phyloP scores from a whole-genome alignment of 2,113 vertebrate species.

The Solea solea region DNA sequence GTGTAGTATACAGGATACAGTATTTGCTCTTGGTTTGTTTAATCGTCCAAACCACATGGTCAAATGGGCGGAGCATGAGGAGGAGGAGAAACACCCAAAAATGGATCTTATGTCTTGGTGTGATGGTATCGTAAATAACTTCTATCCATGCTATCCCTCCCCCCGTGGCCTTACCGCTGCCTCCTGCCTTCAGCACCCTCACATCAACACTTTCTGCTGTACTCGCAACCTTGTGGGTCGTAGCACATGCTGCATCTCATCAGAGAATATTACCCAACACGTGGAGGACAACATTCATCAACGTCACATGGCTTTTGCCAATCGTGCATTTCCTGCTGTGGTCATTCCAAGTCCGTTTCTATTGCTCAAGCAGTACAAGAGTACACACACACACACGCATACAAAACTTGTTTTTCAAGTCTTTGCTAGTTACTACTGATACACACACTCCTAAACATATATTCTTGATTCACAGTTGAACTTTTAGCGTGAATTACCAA shows the following conservation, averaged over 20 bases:
- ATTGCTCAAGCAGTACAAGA: constrained; percentile 45
- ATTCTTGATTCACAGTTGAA: not conserved
- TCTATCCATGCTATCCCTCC: constrained; percentile 11
- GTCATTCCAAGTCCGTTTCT: constrained; percentile 61
- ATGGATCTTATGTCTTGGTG: not conserved
- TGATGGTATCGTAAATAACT: constrained; percentile 14
- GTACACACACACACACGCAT: constrained; percentile 13
- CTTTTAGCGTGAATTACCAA: not conserved
- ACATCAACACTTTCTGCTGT: constrained; percentile 67
- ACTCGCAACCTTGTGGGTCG: constrained; percentile 70
- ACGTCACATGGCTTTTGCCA: constrained; percentile 73
- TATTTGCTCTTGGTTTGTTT: constrained; percentile 2
- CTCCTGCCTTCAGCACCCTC: constrained; percentile 33
- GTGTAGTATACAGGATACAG: not conserved
- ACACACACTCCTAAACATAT: not conserved
- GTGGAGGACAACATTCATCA: constrained; percentile 81
- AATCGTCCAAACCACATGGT: not conserved
- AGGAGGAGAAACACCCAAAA: not conserved
- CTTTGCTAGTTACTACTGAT: constrained; percentile 50
- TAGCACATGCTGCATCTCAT: constrained; percentile 67
- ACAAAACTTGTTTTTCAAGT: constrained; percentile 55
- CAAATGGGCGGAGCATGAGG: not conserved
- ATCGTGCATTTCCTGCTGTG: constrained; percentile 72
- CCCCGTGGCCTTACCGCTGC: constrained; percentile 44
- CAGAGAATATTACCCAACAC: constrained; percentile 76